Evolutionary conservation across 2,113 vertebrate species (phyloP).

Genomic region (Ovis canadensis): DNA sequence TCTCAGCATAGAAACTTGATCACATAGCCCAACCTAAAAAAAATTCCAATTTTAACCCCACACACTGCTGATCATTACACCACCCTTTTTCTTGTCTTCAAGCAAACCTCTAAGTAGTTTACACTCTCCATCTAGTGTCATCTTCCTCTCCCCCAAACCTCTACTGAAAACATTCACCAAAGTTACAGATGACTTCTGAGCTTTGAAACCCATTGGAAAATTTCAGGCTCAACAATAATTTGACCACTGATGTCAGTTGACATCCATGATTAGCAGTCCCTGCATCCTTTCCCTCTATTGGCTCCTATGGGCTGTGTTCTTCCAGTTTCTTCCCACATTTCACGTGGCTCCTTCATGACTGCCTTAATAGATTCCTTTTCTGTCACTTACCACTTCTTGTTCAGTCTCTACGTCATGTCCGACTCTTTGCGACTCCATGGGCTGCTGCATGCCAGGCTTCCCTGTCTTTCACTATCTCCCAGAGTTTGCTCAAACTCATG

Average conservation of each 20-base stretch:
- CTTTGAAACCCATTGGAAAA: background rate
- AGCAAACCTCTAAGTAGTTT: background rate
- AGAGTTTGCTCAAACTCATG: background rate
- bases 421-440: background rate
- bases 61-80: background rate
- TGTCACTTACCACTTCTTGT: background rate
- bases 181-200: background rate
- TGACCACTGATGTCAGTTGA: background rate
- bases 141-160: background rate
- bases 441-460: background rate
- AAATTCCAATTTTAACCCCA: background rate
- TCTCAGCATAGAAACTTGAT: slow-evolving; percentile 1
- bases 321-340: background rate
- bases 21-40: background rate
- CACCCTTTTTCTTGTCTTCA: background rate
- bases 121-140: background rate
- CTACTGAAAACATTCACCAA: background rate
- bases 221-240: background rate
- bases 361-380: background rate
- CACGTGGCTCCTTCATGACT: background rate
- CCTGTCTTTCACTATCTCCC: background rate
- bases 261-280: background rate
- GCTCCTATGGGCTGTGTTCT: background rate
- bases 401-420: background rate
- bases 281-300: background rate